Conservation (phyloP, 2,797 vertebrate species). For the Philypnodon macrostomus region DNA sequence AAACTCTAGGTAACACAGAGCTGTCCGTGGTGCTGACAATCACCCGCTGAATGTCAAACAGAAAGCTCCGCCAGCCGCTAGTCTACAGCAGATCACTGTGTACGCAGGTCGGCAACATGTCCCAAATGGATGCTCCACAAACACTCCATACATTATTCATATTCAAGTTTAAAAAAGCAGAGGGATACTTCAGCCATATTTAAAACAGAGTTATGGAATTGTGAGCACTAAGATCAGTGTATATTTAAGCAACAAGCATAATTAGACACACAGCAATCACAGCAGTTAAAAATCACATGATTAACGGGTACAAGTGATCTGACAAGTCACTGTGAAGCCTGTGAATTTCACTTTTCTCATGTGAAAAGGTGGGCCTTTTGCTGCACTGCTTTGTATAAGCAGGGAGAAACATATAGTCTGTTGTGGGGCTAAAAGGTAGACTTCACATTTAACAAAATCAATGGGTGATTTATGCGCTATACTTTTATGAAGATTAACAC, state of each 20-base stretch:
- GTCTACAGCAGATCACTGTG: slow-evolving; percentile 37
- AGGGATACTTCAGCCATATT: neutral
- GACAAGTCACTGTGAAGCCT: neutral
- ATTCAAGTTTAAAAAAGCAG: neutral
- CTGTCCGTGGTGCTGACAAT: slow-evolving; percentile 54
- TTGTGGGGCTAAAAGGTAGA: no score
- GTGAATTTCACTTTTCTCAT: neutral
- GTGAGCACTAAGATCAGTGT: no score
- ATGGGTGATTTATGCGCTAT: no score
- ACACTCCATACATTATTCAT: slow-evolving; percentile 16
- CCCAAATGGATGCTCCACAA: slow-evolving; percentile 7
- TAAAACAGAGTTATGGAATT: neutral
- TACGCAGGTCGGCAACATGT: slow-evolving; percentile 30
- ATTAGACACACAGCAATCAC: no score
- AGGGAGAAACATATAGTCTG: no score
- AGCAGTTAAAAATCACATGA: no score
- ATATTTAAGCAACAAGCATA: no score
- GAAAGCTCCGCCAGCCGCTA: slow-evolving; percentile 22
- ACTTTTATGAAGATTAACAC: no score
- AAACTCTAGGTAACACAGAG: slow-evolving; percentile 42
- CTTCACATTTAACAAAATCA: no score
- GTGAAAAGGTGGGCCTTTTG: no score
- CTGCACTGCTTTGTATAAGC: no score
- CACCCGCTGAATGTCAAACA: slow-evolving; percentile 61
- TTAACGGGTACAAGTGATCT: no score